Evolutionary conservation across 2,113 vertebrate species (phyloP), one percentile per base, ranked within the genome.

Genomic region (Monopterus albus): DNA sequence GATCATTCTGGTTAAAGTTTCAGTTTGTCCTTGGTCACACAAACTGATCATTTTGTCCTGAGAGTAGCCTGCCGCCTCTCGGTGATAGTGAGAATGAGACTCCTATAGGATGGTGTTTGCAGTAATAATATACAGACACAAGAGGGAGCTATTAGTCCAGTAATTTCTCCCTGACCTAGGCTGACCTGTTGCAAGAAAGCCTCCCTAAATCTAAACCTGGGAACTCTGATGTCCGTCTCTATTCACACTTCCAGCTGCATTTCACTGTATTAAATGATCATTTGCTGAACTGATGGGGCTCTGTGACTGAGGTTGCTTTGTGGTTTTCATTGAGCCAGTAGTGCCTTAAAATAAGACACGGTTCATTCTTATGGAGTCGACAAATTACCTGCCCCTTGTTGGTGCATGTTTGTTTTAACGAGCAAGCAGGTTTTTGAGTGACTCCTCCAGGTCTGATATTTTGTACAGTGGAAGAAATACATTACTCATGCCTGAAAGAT

Each of bases 101-200:
- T 51, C 2, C 4, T n/a, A n/a, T n/a, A n/a, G n/a, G n/a, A n/a
- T n/a, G 47, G 18, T 10, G 2, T 7, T 7, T 10, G 7, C 11
- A 42, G 4, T n/a, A 7, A 26, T 5, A 3, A 26, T 1, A 3
- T 1, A 3, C 7, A 3, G 46, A 59, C 87, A 78, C 68, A 43
- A 86, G 89, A 68, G 84, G 81, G 86, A 21, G 75, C 84, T 65
- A 6, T 73, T n/a, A n/a, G 18, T 73, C 69, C 47, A 84, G 29
- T 5, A 25, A 67, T 62, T 10, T 23, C 14, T 26, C 18, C 21
- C 39, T 85, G 76, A 87, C 82, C 81, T 71, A 49, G 58, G 35
- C 40, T 76, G 75, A 85, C 79, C 78, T 4, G 0, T 1, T 58
- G 56, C 23, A 35, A 42, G 39, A 39, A 43, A 79, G 60, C 23